Percentiles rank a stretch among this genome's conserved stretches.
Conservation (phyloP, 2,888 invertebrate genomes). For the Drosophila conformis region DNA sequence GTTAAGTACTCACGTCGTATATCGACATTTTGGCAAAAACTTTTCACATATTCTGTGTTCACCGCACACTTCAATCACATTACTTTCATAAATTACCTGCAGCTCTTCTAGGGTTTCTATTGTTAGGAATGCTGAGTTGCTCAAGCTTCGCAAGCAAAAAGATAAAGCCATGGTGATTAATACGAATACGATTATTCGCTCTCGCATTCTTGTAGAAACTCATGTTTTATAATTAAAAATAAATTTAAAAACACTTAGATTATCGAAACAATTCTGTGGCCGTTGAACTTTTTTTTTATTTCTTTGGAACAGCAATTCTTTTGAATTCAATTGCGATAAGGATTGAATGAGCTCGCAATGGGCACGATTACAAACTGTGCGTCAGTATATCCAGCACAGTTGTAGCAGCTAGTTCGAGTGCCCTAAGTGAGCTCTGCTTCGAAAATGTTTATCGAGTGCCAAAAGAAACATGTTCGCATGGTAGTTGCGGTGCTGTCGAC, state of each 20-base stretch:
- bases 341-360: not conserved
- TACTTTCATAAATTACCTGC: not conserved
- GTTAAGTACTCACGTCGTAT: constrained; percentile 17
- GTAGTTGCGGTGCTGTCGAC: constrained; percentile 37
- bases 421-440: not conserved
- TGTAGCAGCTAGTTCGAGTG: constrained; percentile 1
- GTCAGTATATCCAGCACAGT: constrained; percentile 19
- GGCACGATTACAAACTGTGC: not conserved
- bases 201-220: not conserved
- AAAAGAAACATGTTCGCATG: constrained; percentile 11
- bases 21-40: constrained; percentile 40
- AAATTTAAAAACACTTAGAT: not conserved
- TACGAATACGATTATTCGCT: not conserved
- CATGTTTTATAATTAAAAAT: not conserved
- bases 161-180: not conserved
- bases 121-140: not conserved
- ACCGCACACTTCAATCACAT: constrained; percentile 29
- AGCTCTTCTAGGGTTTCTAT: not conserved
- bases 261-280: not conserved
- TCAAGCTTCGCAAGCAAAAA: not conserved
- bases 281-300: too few relatives aligned
- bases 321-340: constrained; percentile 18
- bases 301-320: too few relatives aligned
- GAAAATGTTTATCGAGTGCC: constrained; percentile 14
- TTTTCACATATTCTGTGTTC: constrained; percentile 44